phyloP scores from a whole-genome alignment of 2,113 vertebrate genomes.

The Tenrec ecaudatus region DNA sequence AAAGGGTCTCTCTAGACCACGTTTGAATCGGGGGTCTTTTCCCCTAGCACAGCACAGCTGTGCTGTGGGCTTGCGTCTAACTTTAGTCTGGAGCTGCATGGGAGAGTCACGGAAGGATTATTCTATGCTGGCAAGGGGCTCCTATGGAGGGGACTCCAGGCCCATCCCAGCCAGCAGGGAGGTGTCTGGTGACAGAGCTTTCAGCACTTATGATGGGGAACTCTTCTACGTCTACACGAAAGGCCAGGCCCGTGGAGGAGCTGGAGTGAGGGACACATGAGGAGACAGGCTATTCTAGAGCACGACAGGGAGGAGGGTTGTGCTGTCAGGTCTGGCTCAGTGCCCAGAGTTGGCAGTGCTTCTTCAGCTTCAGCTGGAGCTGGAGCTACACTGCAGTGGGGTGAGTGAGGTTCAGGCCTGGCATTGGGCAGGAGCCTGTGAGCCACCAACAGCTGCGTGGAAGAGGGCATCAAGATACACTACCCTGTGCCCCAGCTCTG shows the following conservation, averaged over 20 bases:
- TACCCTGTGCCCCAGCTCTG: background rate
- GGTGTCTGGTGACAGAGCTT: background rate
- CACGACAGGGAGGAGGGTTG: background rate
- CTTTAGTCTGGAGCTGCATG: background rate
- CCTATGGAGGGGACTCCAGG: background rate
- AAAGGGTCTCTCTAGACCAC: too few species aligned
- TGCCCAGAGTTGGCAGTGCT: background rate
- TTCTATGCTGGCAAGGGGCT: background rate
- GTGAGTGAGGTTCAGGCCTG: background rate
- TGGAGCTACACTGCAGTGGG: background rate
- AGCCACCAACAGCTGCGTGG: background rate
- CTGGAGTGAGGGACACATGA: background rate
- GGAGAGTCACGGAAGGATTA: background rate
- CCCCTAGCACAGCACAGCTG: too few species aligned
- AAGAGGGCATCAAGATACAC: background rate
- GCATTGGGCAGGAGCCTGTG: background rate
- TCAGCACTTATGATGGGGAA: fast-evolving
- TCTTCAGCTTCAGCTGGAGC: background rate
- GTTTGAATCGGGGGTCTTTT: too few species aligned
- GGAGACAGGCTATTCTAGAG: background rate
- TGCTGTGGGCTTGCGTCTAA: background rate
- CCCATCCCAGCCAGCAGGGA: background rate
- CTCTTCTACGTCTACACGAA: background rate
- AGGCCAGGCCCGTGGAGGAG: background rate
- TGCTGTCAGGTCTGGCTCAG: background rate